Base-by-base conservation (phyloP, 2,888 invertebrate genomes). In the Napeogenes sylphis region DNA sequence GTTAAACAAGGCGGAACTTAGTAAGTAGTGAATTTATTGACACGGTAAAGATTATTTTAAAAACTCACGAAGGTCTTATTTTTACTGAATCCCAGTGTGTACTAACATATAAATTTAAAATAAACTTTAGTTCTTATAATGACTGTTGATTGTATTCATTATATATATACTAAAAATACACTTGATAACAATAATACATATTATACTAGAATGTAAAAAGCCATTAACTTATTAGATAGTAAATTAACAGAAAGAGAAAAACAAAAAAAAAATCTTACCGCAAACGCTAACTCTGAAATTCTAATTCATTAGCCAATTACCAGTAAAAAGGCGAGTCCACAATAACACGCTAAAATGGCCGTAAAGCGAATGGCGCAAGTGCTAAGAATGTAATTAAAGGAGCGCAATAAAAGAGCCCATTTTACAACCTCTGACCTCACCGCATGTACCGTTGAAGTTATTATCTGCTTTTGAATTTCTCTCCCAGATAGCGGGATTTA, bases 301-400 rank as follows among this genome's bases (percentile, higher is more conserved):
- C 12, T n/a, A 51, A 30, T 51, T 30, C 21, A 30, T 51, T 51
- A 51, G 51, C 21, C 30, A 51, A 51, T 51, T 51, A 10, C 51
- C 30, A 51, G 10, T 51, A 30, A 21, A 51, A 21, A 51, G 1
- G 21, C 21, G 21, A 21, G 6, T 30, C 51, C 51, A 51, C 30
- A 51, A 51, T 51, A 78, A 78, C 30, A 81, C 32, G 45, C 12
- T 53, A 80, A 79, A 79, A 59, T 78, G 76, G 75, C 74, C 80
- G 70, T 74, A 69, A 68, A 66, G 59, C 51, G 68, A 68, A 65
- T 68, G 71, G 60, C 70, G 64, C 66, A 73, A 81, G 80, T 76
- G 79, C 78, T 78, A 84, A 83, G 83, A 85, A 85, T 84, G 84
- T 82, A 85, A 87, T 87, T 87, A 87, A 83, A 85, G 79, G 78